phyloP scores from a whole-genome alignment of 2,888 invertebrate genomes.

The Isoperla grammatica region DNA sequence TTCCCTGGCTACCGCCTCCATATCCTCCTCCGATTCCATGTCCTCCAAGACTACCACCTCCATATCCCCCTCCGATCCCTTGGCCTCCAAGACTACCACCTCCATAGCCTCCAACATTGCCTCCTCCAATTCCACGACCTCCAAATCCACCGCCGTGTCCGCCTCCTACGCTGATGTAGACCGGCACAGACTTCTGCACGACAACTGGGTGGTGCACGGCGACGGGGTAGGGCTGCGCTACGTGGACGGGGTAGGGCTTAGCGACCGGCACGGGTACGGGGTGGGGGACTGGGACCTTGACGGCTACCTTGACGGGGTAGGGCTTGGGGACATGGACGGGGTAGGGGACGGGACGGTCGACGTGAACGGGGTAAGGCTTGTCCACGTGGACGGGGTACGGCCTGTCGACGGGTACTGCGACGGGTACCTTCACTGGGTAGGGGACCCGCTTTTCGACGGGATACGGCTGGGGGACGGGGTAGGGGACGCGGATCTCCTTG shows the following conservation, averaged over 20 bases:
- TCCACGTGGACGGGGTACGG: slow-evolving; percentile 11
- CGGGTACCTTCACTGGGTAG: slow-evolving; percentile 6
- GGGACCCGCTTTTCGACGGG: slow-evolving; percentile 17
- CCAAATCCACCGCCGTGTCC: slow-evolving; percentile 1
- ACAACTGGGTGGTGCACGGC: neutral
- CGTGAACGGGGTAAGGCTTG: slow-evolving; percentile 16
- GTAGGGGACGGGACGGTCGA: slow-evolving; percentile 8
- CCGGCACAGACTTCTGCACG: slow-evolving; percentile 13
- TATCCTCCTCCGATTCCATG: neutral
- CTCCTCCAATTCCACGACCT: neutral
- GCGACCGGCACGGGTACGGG: slow-evolving; percentile 5
- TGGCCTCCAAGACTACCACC: neutral
- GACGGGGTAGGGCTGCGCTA: slow-evolving; percentile 2
- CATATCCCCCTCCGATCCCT: no score
- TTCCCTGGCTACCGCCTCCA: neutral
- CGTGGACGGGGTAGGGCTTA: slow-evolving; percentile 13
- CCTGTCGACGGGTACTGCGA: slow-evolving; percentile 17
- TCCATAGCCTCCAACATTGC: neutral
- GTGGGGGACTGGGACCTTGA: slow-evolving; percentile 11
- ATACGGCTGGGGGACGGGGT: slow-evolving; percentile 24
- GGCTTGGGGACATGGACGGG: slow-evolving; percentile 3
- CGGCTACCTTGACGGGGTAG: slow-evolving; percentile 2
- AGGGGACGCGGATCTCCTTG: slow-evolving; percentile 20
- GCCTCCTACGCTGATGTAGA: slow-evolving; percentile 19
- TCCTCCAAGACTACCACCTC: neutral